Evolutionary conservation across 2,888 invertebrate genomes (phyloP).

Genomic region (Andrena trimmerana): DNA sequence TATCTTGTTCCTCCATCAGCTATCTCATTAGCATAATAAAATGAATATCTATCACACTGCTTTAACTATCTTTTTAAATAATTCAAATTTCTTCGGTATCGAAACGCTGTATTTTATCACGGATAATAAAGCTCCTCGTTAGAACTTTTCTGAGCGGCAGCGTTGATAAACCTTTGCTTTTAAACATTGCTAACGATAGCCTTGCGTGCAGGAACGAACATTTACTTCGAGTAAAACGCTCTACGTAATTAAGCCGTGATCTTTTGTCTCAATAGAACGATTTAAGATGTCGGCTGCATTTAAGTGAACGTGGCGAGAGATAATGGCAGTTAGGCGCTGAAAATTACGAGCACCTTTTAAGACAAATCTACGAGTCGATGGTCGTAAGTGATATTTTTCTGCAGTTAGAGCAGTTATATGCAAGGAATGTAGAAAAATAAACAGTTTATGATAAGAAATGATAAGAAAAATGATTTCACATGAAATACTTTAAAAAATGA

Average conservation of each 20-base stretch:
- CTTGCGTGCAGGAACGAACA: slow-evolving; percentile 43
- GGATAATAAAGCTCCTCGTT: slow-evolving; percentile 36
- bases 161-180: slow-evolving; percentile 45
- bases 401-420: no score
- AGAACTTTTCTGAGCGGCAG: slow-evolving; percentile 33
- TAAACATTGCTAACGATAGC: slow-evolving; percentile 49
- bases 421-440: no score
- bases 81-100: neutral
- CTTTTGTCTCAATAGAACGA: slow-evolving; percentile 58
- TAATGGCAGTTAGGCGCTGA: slow-evolving; percentile 24
- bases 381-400: no score
- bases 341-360: slow-evolving; percentile 24
- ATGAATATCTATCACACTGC: neutral
- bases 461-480: no score
- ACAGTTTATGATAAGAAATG: no score
- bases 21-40: neutral
- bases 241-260: slow-evolving; percentile 57
- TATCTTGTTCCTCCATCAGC: neutral
- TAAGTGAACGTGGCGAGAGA: slow-evolving; percentile 16
- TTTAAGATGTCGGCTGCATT: slow-evolving; percentile 44
- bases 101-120: slow-evolving; percentile 10
- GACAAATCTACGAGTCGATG: no score
- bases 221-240: slow-evolving; percentile 29
- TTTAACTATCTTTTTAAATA: neutral
- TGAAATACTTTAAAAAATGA: no score